Conservation (phyloP, 2,888 invertebrate species). For the Pseudococcus viburni region DNA sequence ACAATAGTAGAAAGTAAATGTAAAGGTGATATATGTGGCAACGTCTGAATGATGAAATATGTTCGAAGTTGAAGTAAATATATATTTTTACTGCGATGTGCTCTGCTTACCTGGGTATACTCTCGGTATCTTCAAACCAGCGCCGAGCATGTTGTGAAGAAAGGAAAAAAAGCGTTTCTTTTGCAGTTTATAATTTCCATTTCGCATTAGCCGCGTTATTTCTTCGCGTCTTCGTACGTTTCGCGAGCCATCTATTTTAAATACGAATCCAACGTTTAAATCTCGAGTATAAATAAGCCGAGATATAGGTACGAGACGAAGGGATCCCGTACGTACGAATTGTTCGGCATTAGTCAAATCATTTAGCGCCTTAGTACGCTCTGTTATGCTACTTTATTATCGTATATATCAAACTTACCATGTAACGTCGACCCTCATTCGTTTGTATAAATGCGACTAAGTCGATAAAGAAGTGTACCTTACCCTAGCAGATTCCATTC, state of each 20-base stretch:
- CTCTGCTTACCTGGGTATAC: background rate
- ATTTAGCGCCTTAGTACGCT: slow-evolving; percentile 29
- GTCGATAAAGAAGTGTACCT: background rate
- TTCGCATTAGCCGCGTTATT: slow-evolving; percentile 16
- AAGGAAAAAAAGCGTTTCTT: background rate
- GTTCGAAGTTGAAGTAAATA: slow-evolving; percentile 55
- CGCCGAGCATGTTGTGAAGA: background rate
- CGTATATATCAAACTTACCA: slow-evolving; percentile 7
- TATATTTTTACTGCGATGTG: slow-evolving; percentile 35
- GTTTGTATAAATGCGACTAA: background rate
- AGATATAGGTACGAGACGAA: background rate
- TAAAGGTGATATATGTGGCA: slow-evolving; percentile 61
- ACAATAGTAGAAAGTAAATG: slow-evolving; percentile 59
- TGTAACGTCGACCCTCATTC: background rate
- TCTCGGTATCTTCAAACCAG: background rate
- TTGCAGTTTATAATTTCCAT: slow-evolving; percentile 45
- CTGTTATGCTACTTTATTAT: slow-evolving; percentile 40
- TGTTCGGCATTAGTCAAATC: background rate
- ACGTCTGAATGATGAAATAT: slow-evolving; percentile 64
- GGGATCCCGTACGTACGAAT: background rate
- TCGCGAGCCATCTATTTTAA: slow-evolving; percentile 12
- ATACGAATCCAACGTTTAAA: slow-evolving; percentile 16
- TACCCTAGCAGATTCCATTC: background rate
- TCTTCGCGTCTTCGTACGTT: background rate
- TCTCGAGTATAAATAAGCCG: background rate